phyloP scores from a whole-genome alignment of 2,888 invertebrate genomes.

The Dasysyrphus albostriatus region DNA sequence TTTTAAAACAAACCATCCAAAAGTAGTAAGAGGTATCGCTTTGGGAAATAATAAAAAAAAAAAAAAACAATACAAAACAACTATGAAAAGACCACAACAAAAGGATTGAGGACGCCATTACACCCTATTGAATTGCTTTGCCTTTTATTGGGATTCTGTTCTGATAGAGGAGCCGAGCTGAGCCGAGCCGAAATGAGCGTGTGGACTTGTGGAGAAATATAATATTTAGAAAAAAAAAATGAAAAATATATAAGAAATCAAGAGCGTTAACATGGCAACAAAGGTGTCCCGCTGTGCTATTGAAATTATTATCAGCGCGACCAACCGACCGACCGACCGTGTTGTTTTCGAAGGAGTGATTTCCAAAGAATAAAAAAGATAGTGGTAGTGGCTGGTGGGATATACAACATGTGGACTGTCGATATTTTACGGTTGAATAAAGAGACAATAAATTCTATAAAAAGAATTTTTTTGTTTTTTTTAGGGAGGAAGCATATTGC shows the following conservation, averaged over 20 bases:
- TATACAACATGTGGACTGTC: slow-evolving; percentile 56
- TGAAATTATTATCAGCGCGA: slow-evolving; percentile 81
- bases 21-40: slow-evolving; percentile 31
- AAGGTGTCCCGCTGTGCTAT: slow-evolving; percentile 83
- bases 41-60: slow-evolving; percentile 19
- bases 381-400: slow-evolving; percentile 8
- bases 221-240: slow-evolving; percentile 11
- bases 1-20: slow-evolving; percentile 49
- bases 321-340: slow-evolving; percentile 46
- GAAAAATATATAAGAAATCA: slow-evolving; percentile 60
- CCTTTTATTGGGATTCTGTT: slow-evolving; percentile 44
- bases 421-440: slow-evolving; percentile 30
- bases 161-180: slow-evolving; percentile 29
- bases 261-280: slow-evolving; percentile 84
- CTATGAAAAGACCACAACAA: slow-evolving; percentile 70
- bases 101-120: slow-evolving; percentile 75
- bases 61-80: slow-evolving; percentile 9
- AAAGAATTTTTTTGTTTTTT: slow-evolving; percentile 1
- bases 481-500: slow-evolving; percentile 44
- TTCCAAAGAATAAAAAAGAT: slow-evolving; percentile 48
- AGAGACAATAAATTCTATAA: slow-evolving; percentile 48
- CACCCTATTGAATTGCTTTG: slow-evolving; percentile 70
- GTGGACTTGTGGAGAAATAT: slow-evolving; percentile 12
- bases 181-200: neutral
- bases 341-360: slow-evolving; percentile 47